Conservation (phyloP, 2,113 vertebrate genomes). For the Elephantulus edwardii region DNA sequence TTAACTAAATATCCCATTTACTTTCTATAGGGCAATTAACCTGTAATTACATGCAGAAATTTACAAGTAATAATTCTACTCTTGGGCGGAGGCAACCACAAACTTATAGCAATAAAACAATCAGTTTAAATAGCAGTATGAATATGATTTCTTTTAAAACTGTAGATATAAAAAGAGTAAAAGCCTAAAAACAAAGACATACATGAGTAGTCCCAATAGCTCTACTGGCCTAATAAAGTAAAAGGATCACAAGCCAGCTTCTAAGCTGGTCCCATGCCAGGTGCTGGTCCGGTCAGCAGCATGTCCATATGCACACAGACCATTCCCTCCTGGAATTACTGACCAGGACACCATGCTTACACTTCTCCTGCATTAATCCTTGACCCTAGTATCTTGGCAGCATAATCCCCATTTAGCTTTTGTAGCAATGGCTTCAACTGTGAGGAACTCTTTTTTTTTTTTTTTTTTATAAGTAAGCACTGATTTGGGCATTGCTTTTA, state of each 20-base stretch:
- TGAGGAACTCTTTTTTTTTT: slow-evolving; percentile 84
- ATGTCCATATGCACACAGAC: slow-evolving; percentile 45
- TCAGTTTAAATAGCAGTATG: neutral
- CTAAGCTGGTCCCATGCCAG: slow-evolving; percentile 55
- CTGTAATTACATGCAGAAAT: slow-evolving; percentile 68
- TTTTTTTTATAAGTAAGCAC: slow-evolving; percentile 85
- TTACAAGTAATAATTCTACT: slow-evolving; percentile 53
- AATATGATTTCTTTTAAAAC: neutral
- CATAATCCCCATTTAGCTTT: slow-evolving; percentile 88
- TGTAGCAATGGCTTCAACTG: slow-evolving; percentile 83
- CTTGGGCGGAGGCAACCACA: slow-evolving; percentile 9
- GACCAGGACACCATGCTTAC: slow-evolving; percentile 73
- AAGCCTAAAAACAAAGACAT: neutral
- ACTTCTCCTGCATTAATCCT: slow-evolving; percentile 83
- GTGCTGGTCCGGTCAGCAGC: slow-evolving; percentile 52
- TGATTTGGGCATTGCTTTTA: slow-evolving; percentile 80
- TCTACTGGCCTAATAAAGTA: neutral
- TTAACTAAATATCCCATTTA: slow-evolving; percentile 53
- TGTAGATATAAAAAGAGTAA: neutral
- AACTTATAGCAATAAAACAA: slow-evolving; percentile 43
- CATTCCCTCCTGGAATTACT: neutral
- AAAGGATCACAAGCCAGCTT: neutral
- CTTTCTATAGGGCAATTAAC: slow-evolving; percentile 55
- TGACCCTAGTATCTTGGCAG: slow-evolving; percentile 83
- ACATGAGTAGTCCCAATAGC: neutral